Evolutionary conservation across 2,797 vertebrate species (phyloP).

Genomic region (Heliangelus exortis): DNA sequence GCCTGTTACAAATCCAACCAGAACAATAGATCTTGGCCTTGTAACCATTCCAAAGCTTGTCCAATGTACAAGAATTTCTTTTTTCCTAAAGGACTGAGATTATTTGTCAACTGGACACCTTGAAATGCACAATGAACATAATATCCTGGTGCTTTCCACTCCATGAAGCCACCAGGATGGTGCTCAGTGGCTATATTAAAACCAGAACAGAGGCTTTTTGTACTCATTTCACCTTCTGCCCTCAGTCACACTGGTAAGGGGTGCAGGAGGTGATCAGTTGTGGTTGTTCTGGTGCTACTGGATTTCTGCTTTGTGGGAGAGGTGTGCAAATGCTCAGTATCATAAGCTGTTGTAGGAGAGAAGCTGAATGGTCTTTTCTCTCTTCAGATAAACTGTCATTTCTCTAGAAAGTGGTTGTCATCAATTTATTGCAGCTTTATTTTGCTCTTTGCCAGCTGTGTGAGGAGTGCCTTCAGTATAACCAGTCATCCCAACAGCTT

Average conservation of each 20-base stretch:
- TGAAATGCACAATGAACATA: neutral
- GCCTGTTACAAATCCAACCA: constrained; percentile 8
- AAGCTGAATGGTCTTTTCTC: neutral
- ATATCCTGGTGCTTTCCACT: neutral
- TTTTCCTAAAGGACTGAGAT: neutral
- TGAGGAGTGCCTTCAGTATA: neutral
- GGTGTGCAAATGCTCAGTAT: neutral
- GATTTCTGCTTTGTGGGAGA: neutral
- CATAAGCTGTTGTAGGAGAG: neutral
- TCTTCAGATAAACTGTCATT: neutral
- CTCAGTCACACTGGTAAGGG: neutral
- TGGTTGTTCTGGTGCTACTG: neutral
- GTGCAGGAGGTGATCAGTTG: neutral
- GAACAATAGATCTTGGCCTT: neutral
- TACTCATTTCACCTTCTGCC: neutral
- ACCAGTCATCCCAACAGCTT: constrained; percentile 14
- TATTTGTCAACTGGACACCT: neutral
- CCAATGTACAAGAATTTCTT: neutral
- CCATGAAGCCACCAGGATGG: neutral
- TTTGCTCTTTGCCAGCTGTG: constrained; percentile 29
- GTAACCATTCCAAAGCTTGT: constrained; percentile 11
- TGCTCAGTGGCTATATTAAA: neutral
- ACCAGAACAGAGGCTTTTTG: neutral
- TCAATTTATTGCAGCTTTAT: constrained; percentile 44
- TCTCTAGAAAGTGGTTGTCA: neutral